Base-by-base conservation (phyloP, 2,888 invertebrate genomes). In the Kuschelorhynchus macadamiae region DNA sequence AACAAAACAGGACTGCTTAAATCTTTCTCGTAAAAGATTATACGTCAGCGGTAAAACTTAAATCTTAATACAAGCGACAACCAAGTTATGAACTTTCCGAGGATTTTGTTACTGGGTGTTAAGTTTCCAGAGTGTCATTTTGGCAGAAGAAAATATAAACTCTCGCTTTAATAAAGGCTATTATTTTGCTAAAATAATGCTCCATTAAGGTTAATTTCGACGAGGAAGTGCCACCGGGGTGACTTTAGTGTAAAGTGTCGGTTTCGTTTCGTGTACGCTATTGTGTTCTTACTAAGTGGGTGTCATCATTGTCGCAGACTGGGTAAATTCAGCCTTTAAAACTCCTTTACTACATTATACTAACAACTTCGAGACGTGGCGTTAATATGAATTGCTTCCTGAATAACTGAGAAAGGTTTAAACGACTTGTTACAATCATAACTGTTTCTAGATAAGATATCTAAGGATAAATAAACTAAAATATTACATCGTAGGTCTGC, bases 81-180 rank as follows among this genome's bases (percentile, higher is more conserved):
- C 46, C 39, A 52, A 32, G 46, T 49, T 41, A 47, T 59, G 56
- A 67, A 62, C 67, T 67, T 68, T 53, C 14, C 14, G 42, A 41
- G 59, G 63, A 68, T 68, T 68, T 64, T 21, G 46, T 68, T 68
- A 64, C 68, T 49, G 55, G 53, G 68, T 57, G 68, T 68, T 64
- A 21, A 68, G 47, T 68, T 68, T 59, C 68, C 32, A 55, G 33
- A 33, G 52, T 55, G 63, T 59, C 64, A 41, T 60, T 64, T 36
- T 52, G 41, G 25, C 50, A 46, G n/a, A 60, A 59, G 68, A 68
- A 68, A 64, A 68, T 64, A 63, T 63, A 68, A 68, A 64, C 68
- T 68, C 16, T n/a, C n/a, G 21, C 53, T 53, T 52, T 68, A 64
- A 63, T 68, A 68, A 68, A 52, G 67, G 68, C 63, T 68, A 68